Base-by-base conservation (phyloP, 2,797 vertebrate genomes). In the Antrozous pallidus region DNA sequence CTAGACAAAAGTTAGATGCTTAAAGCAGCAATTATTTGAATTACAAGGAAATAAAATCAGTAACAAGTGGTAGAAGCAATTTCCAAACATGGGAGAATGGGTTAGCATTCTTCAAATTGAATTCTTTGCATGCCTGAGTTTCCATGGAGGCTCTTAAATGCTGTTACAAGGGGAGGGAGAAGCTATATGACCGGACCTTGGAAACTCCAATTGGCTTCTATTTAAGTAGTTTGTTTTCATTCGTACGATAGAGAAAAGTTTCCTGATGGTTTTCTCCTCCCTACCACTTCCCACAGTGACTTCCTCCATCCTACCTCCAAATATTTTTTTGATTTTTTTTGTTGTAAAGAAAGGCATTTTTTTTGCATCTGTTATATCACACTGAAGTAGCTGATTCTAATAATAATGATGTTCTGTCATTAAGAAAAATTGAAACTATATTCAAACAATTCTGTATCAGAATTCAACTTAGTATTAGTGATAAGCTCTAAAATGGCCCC, bases 151-250 rank as follows among this genome's bases (percentile, higher is more conserved):
- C 3, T 24, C 20, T 4, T 10, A 33, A 71, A 36, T 42, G 6
- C 36, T 31, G 8, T 8, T 5, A 0, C 31, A 56, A 1, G 3
- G 5, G 7, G 20, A n/a, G 51, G 75, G 8, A 3, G 5, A 28
- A 47, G 38, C 31, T 33, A 28, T 7, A 9, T 9, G 24, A 8
- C 16, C 16, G 49, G 63, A 75, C 13, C 45, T 6, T 20, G 24
- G 18, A 54, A 3, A 4, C 33, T 36, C 9, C 0, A 7, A 5
- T 14, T 14, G 22, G 5, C 17, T 75, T 65, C 33, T 14, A 18
- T 56, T 3, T 78, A 73, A 54, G 0, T 22, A 22, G 2, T 45
- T 75, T 84, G 24, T 47, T 88, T 88, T 49, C 22, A 18, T 33
- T 54, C 56, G 17, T 67, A 91, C 82, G 69, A 65, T 42, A 70